phyloP scores from a whole-genome alignment of 2,797 vertebrate species.

The Sebastes aleutianus region DNA sequence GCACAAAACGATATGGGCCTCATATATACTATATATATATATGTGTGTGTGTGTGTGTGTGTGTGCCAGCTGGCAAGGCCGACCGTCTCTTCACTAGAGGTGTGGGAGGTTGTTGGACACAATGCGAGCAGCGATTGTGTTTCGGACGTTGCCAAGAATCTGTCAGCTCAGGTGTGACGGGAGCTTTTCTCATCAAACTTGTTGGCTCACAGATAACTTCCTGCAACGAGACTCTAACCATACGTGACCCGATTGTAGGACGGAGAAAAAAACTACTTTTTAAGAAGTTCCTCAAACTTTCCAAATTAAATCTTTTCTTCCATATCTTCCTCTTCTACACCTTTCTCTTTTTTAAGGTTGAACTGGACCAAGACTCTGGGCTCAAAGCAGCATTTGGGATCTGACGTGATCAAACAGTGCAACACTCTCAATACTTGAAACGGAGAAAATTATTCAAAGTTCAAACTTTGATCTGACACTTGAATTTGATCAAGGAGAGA shows the following conservation, averaged over 20 bases:
- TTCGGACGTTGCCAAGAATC: slow-evolving; percentile 35
- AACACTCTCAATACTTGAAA: background rate
- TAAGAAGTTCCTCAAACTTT: background rate
- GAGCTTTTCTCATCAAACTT: background rate
- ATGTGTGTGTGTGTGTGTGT: background rate
- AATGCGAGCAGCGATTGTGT: slow-evolving; percentile 19
- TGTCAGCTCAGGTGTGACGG: slow-evolving; percentile 33
- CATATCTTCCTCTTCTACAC: background rate
- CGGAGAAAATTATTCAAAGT: background rate
- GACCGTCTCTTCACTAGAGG: background rate
- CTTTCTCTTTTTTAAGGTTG: background rate
- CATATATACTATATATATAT: background rate
- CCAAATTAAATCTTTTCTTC: background rate
- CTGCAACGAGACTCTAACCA: background rate
- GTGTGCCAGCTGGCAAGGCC: slow-evolving; percentile 41
- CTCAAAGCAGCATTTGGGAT: background rate
- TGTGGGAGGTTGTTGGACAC: slow-evolving; percentile 40
- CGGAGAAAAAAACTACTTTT: background rate
- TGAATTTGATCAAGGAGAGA: background rate
- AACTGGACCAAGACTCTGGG: background rate
- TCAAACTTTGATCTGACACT: background rate
- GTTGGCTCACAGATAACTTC: background rate
- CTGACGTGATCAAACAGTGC: background rate
- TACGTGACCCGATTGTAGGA: background rate
- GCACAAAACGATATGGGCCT: slow-evolving; percentile 39